Base-by-base conservation (phyloP, 2,797 vertebrate genomes). In the Cyprinella venusta region DNA sequence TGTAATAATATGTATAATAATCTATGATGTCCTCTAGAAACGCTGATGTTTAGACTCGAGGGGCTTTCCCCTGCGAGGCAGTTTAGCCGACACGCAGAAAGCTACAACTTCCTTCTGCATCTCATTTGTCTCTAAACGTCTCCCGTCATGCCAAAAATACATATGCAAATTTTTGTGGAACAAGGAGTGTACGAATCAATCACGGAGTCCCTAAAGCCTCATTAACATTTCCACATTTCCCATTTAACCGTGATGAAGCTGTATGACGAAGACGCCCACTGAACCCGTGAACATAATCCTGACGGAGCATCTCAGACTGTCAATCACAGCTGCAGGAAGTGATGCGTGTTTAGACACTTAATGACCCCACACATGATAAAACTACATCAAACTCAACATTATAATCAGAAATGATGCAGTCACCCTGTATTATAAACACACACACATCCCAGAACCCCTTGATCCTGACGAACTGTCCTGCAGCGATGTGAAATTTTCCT, bases 41-140 rank as follows among this genome's bases (percentile, higher is more conserved):
- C 21, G 61, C 76, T 50, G 3, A 78, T 33, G 12, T 65, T 18
- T 6, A 9, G 13, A 36, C 63, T 40, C 9, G 3, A 8, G 21
- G 33, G 77, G 33, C n/a, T 79, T 79, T 79, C 42, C 65, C 36
- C 3, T 26, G 42, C 16, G 16, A 50, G 26, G 16, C 3, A 33
- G 7, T 48, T 42, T 18, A 69, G 56, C 33, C 1, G 50, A 68
- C 15, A 26, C 3, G 21, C n/a, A 45, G 45, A 70, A 45, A 8
- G 7, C 33, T 19, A 13, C 24, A 30, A 71, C 79, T 71, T 80
- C 50, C 52, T 80, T 68, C 6, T 30, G 36, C 36, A 70, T 70
- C 65, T 80, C 78, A 80, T 69, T 79, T 26, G 6, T 42, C 30
- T 59, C 30, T 80, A 40, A 80, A 59, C 8, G 7, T 56, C 69